Evolutionary conservation across 2,113 vertebrate genomes (phyloP), one percentile per base, ranked within the genome.

Genomic region (Caranx ignobilis): DNA sequence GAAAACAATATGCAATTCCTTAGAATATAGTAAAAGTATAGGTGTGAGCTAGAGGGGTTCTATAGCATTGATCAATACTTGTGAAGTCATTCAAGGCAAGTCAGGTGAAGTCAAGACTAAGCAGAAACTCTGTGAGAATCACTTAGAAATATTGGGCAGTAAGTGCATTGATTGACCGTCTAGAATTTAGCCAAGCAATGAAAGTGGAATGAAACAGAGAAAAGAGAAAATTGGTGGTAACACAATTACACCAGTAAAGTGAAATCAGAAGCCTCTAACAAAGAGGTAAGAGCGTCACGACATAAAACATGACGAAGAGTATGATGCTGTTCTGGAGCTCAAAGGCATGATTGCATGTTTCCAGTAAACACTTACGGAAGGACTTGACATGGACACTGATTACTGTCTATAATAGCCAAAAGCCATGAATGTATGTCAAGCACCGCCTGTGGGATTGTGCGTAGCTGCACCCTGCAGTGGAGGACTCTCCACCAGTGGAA

Each of bases 11-110:
- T 61, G 63, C 21, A 56, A 41, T 34, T 35, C 7, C 32, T 67
- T 13, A 45, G 31, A 55, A 52, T 41, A 41, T 41, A 50, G 19
- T 12, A 21, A 68, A 70, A 56, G 10, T 35, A 59, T 18, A 60
- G 50, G 11, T n/a, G 32, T 48, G 11, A 45, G 35, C 65, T 13
- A 35, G 26, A 45, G 45, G 18, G 7, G 67, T 12, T 54, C 8
- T 18, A 18, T 4, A 65, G 34, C 48, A 72, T 37, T 56, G 26
- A 52, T 52, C n/a, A 48, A 47, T 31, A 55, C 47, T 47, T 55
- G 3, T n/a, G 16, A 75, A 70, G 65, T 47, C 39, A 76, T 66
- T 61, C 31, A 79, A 59, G 19, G 43, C n/a, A 19, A 68, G 54
- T 43, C 43, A 45, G 41, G 32, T 31, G 32, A 54, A 50, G 54